Evolutionary conservation across 2,113 vertebrate species (phyloP).

Genomic region (Beaufortia kweichowensis): DNA sequence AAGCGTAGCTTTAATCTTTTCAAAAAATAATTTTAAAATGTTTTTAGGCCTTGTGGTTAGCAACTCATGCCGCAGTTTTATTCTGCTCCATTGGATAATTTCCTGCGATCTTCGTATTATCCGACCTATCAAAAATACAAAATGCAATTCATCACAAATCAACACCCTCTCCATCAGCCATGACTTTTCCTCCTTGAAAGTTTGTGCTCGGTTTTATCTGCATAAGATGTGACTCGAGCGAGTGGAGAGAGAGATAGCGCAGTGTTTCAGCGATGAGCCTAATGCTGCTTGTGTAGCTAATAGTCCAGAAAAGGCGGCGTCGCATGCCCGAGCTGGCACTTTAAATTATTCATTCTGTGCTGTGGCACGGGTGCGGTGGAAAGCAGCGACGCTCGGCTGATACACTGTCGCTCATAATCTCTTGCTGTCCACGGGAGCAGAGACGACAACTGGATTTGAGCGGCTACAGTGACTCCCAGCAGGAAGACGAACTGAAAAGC

Average conservation of each 20-base stretch:
- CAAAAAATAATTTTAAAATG: no score
- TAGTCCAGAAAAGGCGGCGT: constrained; percentile 71
- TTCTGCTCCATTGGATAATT: constrained; percentile 34
- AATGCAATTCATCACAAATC: constrained; percentile 6
- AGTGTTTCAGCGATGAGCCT: constrained; percentile 65
- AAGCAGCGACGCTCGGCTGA: constrained; percentile 46
- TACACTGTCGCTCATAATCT: constrained; percentile 58
- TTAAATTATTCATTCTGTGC: constrained; percentile 67
- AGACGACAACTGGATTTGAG: constrained; percentile 47
- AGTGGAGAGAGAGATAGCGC: constrained; percentile 38
- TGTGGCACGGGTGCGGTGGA: constrained; percentile 54
- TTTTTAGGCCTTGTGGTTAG: no score
- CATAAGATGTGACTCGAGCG: not conserved
- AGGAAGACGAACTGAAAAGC: constrained; percentile 15
- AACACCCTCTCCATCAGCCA: no score
- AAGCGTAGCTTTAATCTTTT: no score
- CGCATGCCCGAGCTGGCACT: constrained; percentile 59
- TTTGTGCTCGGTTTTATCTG: constrained; percentile 23
- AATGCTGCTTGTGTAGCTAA: constrained; percentile 76
- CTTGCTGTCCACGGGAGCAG: constrained; percentile 48
- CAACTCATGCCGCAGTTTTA: not conserved
- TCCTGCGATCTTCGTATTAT: not conserved
- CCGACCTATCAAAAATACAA: not conserved
- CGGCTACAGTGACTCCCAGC: constrained; percentile 42
- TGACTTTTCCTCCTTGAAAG: constrained; percentile 22